These are phyloP conservation scores for Rhopalosiphum padi DNA, from an alignment of 1,140 invertebrate species.

Conservation along the genomic window DNA sequence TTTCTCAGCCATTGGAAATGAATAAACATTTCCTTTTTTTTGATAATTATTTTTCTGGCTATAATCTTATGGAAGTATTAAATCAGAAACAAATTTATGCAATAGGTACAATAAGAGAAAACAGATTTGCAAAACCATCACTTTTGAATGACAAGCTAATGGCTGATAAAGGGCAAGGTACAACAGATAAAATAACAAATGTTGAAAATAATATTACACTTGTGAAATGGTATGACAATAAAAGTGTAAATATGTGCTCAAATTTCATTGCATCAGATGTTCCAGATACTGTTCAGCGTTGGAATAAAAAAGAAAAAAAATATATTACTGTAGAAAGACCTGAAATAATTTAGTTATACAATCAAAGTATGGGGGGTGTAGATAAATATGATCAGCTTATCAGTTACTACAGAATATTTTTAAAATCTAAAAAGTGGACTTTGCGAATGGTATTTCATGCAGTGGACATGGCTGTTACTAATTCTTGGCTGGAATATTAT, in stretches of 20 bases:
- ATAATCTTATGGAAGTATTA: not conserved
- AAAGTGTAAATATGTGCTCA: not conserved
- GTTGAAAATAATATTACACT: no score
- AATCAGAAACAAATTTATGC: not conserved
- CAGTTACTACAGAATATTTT: not conserved
- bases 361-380: not conserved
- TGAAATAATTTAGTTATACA: not conserved
- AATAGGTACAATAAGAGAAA: not conserved
- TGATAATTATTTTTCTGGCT: not conserved
- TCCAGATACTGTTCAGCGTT: not conserved
- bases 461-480: no score
- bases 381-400: not conserved
- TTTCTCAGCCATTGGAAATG: not conserved
- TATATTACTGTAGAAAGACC: not conserved
- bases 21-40: not conserved
- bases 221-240: conserved; percentile 29
- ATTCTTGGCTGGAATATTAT: no score
- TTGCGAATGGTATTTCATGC: no score
- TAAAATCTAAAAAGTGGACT: not conserved
- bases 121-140: not conserved
- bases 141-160: not conserved
- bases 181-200: no score
- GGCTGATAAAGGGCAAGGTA: not conserved
- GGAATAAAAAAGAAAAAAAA: not conserved
- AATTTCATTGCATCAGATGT: conserved; percentile 2